Percentiles rank a stretch among this genome's conserved stretches.
phyloP scores from a whole-genome alignment of 2,797 vertebrate species.

The Urosaurus nigricauda region DNA sequence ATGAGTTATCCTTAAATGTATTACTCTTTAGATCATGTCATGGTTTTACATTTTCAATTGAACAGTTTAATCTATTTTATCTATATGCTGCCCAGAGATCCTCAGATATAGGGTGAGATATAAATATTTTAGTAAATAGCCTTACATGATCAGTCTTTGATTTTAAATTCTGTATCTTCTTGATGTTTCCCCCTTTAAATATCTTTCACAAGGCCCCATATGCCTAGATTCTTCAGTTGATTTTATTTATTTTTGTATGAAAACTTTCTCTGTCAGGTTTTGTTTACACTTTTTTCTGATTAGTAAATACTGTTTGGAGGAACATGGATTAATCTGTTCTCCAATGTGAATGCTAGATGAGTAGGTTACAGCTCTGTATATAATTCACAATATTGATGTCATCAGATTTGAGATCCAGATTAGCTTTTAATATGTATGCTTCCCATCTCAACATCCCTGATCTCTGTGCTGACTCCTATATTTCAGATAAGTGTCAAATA shows the following conservation, averaged over 20 bases:
- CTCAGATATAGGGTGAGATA: no score
- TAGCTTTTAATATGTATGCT: background rate
- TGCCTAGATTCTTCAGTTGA: background rate
- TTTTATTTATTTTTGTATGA: background rate
- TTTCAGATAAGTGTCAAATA: background rate
- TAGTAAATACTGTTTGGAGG: background rate
- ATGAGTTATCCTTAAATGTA: background rate
- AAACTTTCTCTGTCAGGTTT: background rate
- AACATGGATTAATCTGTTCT: background rate
- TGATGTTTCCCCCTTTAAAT: background rate
- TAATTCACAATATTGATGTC: background rate
- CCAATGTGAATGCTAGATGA: background rate
- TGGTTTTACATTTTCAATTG: no score
- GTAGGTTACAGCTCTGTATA: background rate
- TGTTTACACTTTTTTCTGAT: background rate
- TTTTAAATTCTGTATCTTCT: background rate
- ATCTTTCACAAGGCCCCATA: background rate
- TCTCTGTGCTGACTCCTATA: background rate
- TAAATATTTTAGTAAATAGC: background rate
- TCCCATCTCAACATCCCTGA: background rate
- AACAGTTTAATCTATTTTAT: no score
- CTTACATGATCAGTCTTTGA: background rate
- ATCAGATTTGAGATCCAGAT: background rate
- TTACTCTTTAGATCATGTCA: no score
- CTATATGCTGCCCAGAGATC: no score